Percentiles rank a stretch among this genome's conserved stretches.
These are phyloP conservation scores for Meteorus sp. DNA, from an alignment of 1,140 invertebrate genomes.

Conservation along the genomic window DNA sequence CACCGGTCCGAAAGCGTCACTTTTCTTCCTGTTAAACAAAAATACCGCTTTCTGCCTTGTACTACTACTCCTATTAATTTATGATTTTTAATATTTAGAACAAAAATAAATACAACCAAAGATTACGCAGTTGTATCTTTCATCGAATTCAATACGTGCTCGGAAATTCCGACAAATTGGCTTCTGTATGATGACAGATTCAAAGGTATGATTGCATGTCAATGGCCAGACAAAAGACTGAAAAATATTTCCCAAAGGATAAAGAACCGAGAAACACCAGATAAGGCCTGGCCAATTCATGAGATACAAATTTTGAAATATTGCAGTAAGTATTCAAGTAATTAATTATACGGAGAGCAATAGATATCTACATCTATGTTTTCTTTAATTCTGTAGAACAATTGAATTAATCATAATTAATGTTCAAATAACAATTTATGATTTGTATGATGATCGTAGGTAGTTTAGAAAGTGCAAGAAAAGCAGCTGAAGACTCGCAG, in stretches of 20 bases:
- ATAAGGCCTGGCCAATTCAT: not conserved
- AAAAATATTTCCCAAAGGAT: not conserved
- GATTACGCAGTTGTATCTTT: not conserved
- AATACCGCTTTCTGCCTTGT: too few relatives aligned
- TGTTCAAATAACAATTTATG: not conserved
- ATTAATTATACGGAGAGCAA: not conserved
- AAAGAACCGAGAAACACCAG: not conserved
- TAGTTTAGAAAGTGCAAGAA: not conserved
- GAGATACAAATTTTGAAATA: not conserved
- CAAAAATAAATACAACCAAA: not conserved
- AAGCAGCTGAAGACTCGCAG: not conserved
- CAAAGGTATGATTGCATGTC: not conserved
- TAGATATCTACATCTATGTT: not conserved
- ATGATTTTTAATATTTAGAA: not conserved
- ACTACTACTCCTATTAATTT: not conserved
- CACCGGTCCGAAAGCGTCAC: too few relatives aligned
- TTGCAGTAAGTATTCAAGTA: not conserved
- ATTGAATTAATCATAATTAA: not conserved
- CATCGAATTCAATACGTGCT: not conserved
- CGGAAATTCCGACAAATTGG: not conserved
- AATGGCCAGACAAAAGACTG: not conserved
- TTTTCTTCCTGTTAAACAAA: constrained; percentile 29
- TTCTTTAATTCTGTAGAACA: not conserved
- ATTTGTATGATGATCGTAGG: not conserved
- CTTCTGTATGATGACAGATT: not conserved